phyloP scores from a whole-genome alignment of 2,797 vertebrate species.

The Hoplostethus atlanticus region DNA sequence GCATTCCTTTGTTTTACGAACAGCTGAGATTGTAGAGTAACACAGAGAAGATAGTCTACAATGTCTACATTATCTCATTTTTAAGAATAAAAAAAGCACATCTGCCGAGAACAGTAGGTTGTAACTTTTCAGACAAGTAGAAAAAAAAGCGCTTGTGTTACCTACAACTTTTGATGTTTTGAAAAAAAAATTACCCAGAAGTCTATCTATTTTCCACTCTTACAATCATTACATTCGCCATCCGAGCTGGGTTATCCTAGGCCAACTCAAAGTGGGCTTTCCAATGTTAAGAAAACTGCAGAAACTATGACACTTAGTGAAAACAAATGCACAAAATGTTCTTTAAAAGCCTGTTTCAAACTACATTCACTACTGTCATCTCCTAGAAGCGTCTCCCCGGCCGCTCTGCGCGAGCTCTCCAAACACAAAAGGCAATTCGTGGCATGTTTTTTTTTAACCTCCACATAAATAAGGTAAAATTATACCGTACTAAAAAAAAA shows the following conservation, averaged over 20 bases:
- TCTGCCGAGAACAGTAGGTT: constrained; percentile 27
- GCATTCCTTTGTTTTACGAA: constrained; percentile 37
- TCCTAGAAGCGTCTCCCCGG: constrained; percentile 40
- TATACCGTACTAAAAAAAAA: constrained; percentile 32
- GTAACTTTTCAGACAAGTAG: constrained; percentile 65
- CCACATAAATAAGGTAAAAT: constrained; percentile 59
- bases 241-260: constrained; percentile 21
- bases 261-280: constrained; percentile 25
- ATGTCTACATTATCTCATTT: background rate
- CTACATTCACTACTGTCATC: constrained; percentile 81
- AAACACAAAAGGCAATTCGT: constrained; percentile 71
- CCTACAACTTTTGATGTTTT: constrained; percentile 64
- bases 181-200: background rate
- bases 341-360: constrained; percentile 57
- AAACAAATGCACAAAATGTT: constrained; percentile 72
- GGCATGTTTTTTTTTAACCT: constrained; percentile 69
- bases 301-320: constrained; percentile 57
- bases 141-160: constrained; percentile 9
- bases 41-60: constrained; percentile 10
- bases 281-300: constrained; percentile 65
- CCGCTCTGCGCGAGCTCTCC: constrained; percentile 45
- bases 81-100: constrained; percentile 23
- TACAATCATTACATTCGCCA: constrained; percentile 21
- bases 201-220: constrained; percentile 8
- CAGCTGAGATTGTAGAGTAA: constrained; percentile 16